Percentiles rank a stretch among this genome's conserved stretches.
phyloP scores from a whole-genome alignment of 2,888 invertebrate genomes.

The Lasioglossum morio region DNA sequence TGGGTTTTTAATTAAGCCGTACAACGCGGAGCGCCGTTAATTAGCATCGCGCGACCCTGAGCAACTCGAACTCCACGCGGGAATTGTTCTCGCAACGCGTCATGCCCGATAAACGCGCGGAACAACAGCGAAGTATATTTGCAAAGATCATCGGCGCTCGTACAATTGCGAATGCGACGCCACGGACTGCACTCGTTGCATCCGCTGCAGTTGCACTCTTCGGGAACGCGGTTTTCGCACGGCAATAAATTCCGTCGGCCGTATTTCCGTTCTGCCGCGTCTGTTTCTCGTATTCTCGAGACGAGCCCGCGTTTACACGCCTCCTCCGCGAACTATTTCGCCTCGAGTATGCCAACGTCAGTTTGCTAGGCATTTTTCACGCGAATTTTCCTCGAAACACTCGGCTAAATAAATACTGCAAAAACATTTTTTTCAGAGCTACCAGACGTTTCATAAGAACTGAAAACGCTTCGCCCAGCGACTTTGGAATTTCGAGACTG shows the following conservation, averaged over 20 bases:
- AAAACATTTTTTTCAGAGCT: neutral
- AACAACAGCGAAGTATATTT: neutral
- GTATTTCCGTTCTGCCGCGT: neutral
- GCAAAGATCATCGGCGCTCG: neutral
- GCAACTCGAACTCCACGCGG: neutral
- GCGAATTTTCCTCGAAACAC: no score
- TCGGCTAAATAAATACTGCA: neutral
- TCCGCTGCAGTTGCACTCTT: neutral
- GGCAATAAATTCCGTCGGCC: neutral
- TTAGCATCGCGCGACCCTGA: neutral
- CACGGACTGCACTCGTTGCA: neutral
- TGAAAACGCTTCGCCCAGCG: neutral
- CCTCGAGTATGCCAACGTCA: neutral
- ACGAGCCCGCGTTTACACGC: neutral
- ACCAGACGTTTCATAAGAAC: neutral
- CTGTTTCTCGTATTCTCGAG: neutral
- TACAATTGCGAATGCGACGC: neutral
- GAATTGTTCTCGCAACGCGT: neutral
- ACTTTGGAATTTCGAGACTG: neutral
- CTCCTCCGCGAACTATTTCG: neutral
- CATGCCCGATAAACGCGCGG: neutral
- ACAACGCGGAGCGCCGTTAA: neutral
- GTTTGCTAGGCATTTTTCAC: neutral
- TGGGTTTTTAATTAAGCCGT: neutral
- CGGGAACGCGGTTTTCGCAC: neutral